Evolutionary conservation across 2,113 vertebrate species (phyloP).

Genomic region (Tachuris rubrigastra): DNA sequence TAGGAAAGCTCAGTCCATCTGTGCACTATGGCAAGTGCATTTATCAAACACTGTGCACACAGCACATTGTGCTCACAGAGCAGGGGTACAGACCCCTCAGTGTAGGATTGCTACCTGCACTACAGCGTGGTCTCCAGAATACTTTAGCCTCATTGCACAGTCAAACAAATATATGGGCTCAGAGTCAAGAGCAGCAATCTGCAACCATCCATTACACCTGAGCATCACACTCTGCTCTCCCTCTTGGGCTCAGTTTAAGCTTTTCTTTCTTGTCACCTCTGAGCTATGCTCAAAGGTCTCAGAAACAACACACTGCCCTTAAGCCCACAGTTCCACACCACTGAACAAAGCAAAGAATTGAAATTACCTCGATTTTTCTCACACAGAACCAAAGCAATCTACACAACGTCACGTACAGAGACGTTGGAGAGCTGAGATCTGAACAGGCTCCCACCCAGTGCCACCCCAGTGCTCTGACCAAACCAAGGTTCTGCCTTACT

Average conservation of each 20-base stretch:
- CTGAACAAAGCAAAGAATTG: not conserved
- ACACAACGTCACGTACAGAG: rapidly evolving
- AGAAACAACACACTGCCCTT: not conserved
- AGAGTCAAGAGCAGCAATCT: not conserved
- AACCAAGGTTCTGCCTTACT: not conserved
- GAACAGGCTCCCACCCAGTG: not conserved
- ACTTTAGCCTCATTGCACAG: not conserved
- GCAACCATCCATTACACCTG: rapidly evolving
- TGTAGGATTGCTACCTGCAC: not conserved
- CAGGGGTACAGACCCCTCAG: rapidly evolving
- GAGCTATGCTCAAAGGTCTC: not conserved
- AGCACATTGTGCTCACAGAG: not conserved
- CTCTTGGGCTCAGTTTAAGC: not conserved
- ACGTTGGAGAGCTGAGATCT: not conserved
- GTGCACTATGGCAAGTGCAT: not conserved
- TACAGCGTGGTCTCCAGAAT: not conserved
- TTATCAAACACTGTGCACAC: rapidly evolving
- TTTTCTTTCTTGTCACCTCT: not conserved
- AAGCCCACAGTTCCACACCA: not conserved
- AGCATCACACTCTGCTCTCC: not conserved
- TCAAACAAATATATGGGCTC: not conserved
- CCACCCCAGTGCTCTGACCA: not conserved
- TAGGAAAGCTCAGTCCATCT: not conserved
- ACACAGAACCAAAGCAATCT: not conserved
- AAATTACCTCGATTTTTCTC: not conserved